Percentiles rank a stretch among this genome's conserved stretches.
phyloP scores from a whole-genome alignment of 2,888 invertebrate species.

The Sphaerophoria taeniata region DNA sequence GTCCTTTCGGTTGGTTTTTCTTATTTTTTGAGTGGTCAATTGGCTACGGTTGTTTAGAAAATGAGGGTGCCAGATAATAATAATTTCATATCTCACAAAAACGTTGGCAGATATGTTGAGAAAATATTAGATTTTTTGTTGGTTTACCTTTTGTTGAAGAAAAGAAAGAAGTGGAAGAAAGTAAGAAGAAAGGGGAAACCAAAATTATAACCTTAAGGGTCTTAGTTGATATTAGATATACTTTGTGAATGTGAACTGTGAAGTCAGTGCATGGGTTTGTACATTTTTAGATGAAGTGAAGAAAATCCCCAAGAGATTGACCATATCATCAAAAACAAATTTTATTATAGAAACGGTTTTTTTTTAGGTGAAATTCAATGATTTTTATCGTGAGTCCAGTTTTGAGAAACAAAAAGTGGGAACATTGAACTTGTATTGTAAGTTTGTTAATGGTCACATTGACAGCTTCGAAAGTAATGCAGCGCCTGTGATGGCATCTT shows the following conservation, averaged over 20 bases:
- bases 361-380: background rate
- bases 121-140: slow-evolving; percentile 58
- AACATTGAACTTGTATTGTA: too few relatives aligned
- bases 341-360: slow-evolving; percentile 28
- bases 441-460: too few relatives aligned
- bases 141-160: slow-evolving; percentile 43
- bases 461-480: too few relatives aligned
- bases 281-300: slow-evolving; percentile 6
- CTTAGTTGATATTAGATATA: background rate
- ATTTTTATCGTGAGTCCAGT: slow-evolving; percentile 12
- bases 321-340: slow-evolving; percentile 64
- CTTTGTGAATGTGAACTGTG: background rate
- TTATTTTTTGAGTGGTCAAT: slow-evolving; percentile 60
- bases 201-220: slow-evolving; percentile 40
- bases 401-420: background rate
- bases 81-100: slow-evolving; percentile 72
- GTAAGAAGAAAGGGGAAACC: too few relatives aligned
- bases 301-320: slow-evolving; percentile 72
- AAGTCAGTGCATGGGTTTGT: slow-evolving; percentile 8
- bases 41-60: slow-evolving; percentile 62
- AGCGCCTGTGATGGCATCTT: too few relatives aligned
- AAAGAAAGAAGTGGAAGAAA: slow-evolving; percentile 27
- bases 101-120: slow-evolving; percentile 64
- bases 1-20: slow-evolving; percentile 35
- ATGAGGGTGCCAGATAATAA: slow-evolving; percentile 54